Base-by-base conservation (phyloP, 2,113 vertebrate species). In the Corythornis madagascariensis region DNA sequence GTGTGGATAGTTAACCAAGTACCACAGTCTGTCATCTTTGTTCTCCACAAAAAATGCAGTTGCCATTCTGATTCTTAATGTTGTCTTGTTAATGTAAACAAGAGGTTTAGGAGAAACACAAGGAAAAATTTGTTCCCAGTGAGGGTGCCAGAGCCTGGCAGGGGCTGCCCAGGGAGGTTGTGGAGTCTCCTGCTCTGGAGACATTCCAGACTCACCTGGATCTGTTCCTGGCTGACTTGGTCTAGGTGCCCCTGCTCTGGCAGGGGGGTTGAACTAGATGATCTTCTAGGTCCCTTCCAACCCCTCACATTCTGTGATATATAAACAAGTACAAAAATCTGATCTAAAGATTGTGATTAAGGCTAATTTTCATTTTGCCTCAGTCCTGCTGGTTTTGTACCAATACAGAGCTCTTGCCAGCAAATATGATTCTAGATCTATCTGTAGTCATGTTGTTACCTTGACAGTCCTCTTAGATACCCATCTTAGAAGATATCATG, bases 401-500 rank as follows among this genome's bases (percentile, higher is more conserved):
- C 40, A 21, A 11, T 56, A 7, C 35, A 81, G 38, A n/a, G 16
- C 71, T 78, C 60, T 76, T 78, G 26, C 17, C 42, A 78, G 42
- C 21, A 86, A 28, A 43, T 2, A 2, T 16, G 15, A 38, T 47
- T 45, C 29, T 28, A 48, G 25, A n/a, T 70, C 16, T 47, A n/a
- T 26, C 64, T 57, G 19, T 76, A 71, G 57, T 67, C 38, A 8
- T 1, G 0, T 64, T 96, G 53, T 55, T 88, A 69, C 97, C 98
- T 98, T 99, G 96, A 98, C 97, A 43, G 19, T 65, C 50, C 53
- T 93, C 74, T 88, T 98, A 98, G 98, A 98, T 97, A 98, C 97
- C 97, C 43, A 98, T 99, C 96, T 95, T 99, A 80, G 99, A 98
- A 97, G 99, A 99, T 61, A 96, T 99, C 17, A 98, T 99, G 97